These are phyloP conservation scores for Montipora sp. DNA, from an alignment of 64 coral and sea anemone genomes.

Conservation along the genomic window DNA sequence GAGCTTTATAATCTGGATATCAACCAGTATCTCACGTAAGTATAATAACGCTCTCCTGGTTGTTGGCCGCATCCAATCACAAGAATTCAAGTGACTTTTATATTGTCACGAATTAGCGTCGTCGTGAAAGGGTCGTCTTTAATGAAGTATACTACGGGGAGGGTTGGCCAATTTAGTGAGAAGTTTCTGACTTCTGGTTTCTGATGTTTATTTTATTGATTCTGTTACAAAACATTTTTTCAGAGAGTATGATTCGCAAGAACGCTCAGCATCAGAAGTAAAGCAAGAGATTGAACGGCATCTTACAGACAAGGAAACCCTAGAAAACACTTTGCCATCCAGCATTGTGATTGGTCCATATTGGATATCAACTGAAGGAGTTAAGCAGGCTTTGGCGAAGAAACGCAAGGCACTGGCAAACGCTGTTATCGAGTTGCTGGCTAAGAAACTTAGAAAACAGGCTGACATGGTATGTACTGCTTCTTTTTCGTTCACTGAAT, in stretches of 20 bases:
- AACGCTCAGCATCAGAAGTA: constrained; percentile 91
- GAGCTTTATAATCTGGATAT: constrained; percentile 90
- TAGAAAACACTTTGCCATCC: constrained; percentile 92
- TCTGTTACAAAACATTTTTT: not conserved
- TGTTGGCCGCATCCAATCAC: too few species aligned
- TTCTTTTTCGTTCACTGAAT: too few species aligned
- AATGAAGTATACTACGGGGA: too few species aligned
- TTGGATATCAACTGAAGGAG: constrained; percentile 85
- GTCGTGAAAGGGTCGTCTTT: too few species aligned
- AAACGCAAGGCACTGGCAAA: constrained; percentile 92
- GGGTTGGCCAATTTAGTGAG: too few species aligned
- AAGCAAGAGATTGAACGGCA: constrained; percentile 98
- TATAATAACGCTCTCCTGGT: not conserved
- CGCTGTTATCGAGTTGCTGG: constrained; percentile 94
- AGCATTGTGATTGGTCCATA: constrained; percentile 93
- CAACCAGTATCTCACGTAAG: constrained; percentile 88
- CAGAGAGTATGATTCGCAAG: constrained; percentile 93
- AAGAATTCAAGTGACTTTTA: too few species aligned
- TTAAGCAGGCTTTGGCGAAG: constrained; percentile 87
- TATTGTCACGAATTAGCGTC: too few species aligned
- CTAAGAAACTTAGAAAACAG: constrained; percentile 95
- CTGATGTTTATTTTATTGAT: not conserved
- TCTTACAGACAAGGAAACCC: constrained; percentile 84
- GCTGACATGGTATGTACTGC: constrained; percentile 79
- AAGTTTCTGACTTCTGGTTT: too few species aligned